These are phyloP conservation scores for Spilosoma lubricipeda DNA, from an alignment of 2,888 invertebrate species.

Conservation along the genomic window DNA sequence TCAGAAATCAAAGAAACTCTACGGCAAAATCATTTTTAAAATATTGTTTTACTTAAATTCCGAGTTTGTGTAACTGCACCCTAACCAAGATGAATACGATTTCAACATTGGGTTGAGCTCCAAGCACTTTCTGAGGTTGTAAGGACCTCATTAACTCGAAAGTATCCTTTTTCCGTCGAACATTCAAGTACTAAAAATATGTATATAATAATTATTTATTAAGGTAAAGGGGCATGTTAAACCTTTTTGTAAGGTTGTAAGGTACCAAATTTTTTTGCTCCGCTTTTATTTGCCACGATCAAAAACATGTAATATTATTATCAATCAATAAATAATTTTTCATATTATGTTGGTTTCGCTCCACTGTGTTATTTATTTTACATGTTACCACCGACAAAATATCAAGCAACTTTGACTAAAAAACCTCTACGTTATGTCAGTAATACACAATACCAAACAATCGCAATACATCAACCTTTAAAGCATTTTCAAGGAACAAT, in stretches of 20 bases:
- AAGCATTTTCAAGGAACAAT: background rate
- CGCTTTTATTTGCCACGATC: no score
- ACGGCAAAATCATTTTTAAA: no score
- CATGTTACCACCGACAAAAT: background rate
- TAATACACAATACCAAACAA: background rate
- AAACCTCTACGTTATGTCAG: background rate
- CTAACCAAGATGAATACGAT: background rate
- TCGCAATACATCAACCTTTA: background rate
- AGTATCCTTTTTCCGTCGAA: background rate
- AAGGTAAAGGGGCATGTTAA: background rate
- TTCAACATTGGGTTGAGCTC: background rate
- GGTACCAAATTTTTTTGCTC: background rate
- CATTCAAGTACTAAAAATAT: background rate
- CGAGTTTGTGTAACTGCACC: background rate
- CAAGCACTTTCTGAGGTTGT: background rate
- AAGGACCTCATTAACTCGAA: background rate
- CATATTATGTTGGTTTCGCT: background rate
- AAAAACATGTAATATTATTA: no score
- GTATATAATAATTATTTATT: background rate
- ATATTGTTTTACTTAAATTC: background rate
- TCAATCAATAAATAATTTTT: no score
- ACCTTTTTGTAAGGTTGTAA: background rate
- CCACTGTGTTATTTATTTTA: background rate
- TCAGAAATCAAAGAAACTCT: no score
- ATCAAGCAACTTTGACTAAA: background rate